These are phyloP conservation scores for Chloroceryle amazona DNA, from an alignment of 2,797 vertebrate genomes.

Conservation along the genomic window DNA sequence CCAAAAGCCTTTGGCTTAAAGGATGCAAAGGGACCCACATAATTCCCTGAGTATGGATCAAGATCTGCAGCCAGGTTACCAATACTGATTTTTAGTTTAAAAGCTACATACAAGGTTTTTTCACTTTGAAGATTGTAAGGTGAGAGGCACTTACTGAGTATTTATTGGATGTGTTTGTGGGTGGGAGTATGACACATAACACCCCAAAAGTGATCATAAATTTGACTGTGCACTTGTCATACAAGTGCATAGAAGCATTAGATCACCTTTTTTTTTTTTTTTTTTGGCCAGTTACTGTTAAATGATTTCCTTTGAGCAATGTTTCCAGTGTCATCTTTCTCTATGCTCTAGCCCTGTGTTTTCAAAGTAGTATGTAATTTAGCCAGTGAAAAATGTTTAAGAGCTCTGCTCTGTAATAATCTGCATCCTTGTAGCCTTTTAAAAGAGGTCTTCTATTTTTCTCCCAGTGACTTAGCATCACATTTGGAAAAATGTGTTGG, in stretches of 20 bases:
- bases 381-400: not conserved
- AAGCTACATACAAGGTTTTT: not conserved
- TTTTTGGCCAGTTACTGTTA: not conserved
- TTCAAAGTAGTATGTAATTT: not conserved
- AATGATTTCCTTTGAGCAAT: not conserved
- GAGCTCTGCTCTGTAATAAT: not conserved
- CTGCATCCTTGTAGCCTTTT: not conserved
- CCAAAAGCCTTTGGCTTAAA: not conserved
- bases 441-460: not conserved
- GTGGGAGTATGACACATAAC: not conserved
- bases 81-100: not conserved
- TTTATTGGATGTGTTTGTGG: not conserved
- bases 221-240: not conserved
- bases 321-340: not conserved
- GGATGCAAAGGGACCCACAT: not conserved
- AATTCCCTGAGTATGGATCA: not conserved
- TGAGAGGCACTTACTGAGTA: not conserved
- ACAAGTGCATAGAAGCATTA: not conserved
- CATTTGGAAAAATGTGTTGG: not conserved
- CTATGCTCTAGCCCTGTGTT: not conserved
- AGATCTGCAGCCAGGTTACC: not conserved
- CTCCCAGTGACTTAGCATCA: not conserved
- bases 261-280: not conserved
- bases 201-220: rapidly evolving
- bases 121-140: not conserved